Evolutionary conservation across 2,797 vertebrate genomes (phyloP).

Genomic region (Coranthus polyacanthus): DNA sequence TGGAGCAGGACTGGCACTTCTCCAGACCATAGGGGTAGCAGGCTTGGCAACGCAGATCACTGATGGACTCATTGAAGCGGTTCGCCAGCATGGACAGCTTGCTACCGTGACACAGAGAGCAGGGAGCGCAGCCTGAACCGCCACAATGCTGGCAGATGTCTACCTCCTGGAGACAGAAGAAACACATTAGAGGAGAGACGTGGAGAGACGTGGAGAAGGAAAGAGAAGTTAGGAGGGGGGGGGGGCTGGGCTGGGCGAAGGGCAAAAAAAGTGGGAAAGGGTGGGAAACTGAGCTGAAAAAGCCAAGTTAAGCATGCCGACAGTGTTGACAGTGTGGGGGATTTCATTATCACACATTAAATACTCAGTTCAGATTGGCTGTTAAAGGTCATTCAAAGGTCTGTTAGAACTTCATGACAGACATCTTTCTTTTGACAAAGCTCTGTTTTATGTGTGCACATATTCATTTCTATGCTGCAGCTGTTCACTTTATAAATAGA

Average conservation of each 20-base stretch:
- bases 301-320: neutral
- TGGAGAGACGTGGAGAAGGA: neutral
- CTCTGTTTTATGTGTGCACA: slow-evolving; percentile 6
- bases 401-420: neutral
- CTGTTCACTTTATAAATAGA: too few relatives aligned
- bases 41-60: slow-evolving; percentile 92
- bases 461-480: too few relatives aligned
- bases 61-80: slow-evolving; percentile 96
- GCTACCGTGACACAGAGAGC: slow-evolving; percentile 97
- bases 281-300: neutral
- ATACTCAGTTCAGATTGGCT: neutral
- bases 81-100: slow-evolving; percentile 99
- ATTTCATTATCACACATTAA: too few relatives aligned
- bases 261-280: slow-evolving; percentile 5
- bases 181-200: slow-evolving; percentile 49
- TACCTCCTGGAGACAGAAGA: slow-evolving; percentile 78
- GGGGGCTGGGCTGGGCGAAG: slow-evolving; percentile 33
- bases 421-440: neutral
- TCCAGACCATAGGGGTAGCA: slow-evolving; percentile 93
- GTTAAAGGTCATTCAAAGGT: neutral
- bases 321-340: neutral
- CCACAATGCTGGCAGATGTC: slow-evolving; percentile 89
- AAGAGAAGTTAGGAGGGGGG: slow-evolving; percentile 20
- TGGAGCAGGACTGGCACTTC: slow-evolving; percentile 89
- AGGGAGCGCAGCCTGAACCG: slow-evolving; percentile 92